Conservation (phyloP, 2,113 vertebrate genomes). For the Pelvicachromis taeniatus region DNA sequence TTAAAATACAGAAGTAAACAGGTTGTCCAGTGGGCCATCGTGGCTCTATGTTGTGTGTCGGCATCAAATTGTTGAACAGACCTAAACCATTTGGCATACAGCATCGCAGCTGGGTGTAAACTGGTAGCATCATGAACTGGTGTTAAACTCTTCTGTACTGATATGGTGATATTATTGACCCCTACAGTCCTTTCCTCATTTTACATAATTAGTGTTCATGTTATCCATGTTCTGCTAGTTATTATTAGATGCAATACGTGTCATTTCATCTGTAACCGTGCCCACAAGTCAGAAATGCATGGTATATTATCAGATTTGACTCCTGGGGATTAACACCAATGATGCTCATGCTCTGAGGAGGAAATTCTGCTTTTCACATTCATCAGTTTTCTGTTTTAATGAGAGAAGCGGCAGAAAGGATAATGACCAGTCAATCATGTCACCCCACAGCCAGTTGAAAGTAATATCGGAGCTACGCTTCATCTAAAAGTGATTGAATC, state of each 20-base stretch:
- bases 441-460: not conserved
- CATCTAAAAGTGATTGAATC: not conserved
- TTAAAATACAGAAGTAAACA: not conserved
- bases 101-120: not conserved
- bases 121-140: not conserved
- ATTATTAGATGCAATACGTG: not conserved
- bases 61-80: not conserved
- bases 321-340: not conserved
- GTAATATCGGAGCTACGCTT: fast-evolving
- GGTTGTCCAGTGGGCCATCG: not conserved
- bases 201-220: not conserved
- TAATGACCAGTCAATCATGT: not conserved
- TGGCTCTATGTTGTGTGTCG: not conserved
- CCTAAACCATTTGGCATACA: not conserved
- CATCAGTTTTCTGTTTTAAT: not conserved
- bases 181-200: not conserved
- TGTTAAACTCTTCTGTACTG: not conserved
- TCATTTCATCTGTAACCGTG: not conserved
- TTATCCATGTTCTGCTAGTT: not conserved
- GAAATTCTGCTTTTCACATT: not conserved
- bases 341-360: not conserved
- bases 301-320: not conserved
- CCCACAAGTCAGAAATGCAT: not conserved
- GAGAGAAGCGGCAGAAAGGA: fast-evolving
- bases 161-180: not conserved